Conservation (phyloP, 2,113 vertebrate genomes). For the Lasiurus borealis region DNA sequence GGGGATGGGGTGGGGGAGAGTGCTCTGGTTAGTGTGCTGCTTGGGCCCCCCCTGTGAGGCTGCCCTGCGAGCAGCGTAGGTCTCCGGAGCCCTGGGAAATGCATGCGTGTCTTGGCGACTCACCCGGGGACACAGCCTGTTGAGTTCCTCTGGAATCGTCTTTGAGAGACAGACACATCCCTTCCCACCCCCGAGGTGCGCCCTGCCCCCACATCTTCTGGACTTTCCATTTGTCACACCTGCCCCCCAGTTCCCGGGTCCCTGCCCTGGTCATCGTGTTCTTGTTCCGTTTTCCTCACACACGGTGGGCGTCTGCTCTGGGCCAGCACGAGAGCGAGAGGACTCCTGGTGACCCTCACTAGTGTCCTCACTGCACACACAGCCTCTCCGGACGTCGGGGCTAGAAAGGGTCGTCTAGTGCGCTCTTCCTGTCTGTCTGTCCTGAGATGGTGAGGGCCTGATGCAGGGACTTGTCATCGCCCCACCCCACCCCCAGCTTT, state of each 20-base stretch:
- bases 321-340: not conserved
- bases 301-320: not conserved
- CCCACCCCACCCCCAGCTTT: not conserved
- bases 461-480: not conserved
- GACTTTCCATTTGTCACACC: not conserved
- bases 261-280: not conserved
- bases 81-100: conserved; percentile 23
- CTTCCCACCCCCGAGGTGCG: not conserved
- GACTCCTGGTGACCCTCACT: not conserved
- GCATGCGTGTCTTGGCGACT: not conserved
- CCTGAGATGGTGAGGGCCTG: not conserved
- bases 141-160: not conserved
- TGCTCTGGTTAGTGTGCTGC: not conserved
- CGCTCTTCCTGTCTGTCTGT: not conserved
- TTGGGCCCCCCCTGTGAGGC: too few relatives aligned
- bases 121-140: not conserved
- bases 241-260: not conserved
- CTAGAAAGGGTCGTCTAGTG: not conserved
- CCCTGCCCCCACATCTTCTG: not conserved
- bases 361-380: not conserved
- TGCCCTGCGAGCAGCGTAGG: not conserved
- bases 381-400: not conserved
- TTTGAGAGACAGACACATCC: not conserved
- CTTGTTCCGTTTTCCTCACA: not conserved
- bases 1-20: not conserved